Conservation (phyloP, 2,113 vertebrate species). For the Forbesichthys papilliferus region DNA sequence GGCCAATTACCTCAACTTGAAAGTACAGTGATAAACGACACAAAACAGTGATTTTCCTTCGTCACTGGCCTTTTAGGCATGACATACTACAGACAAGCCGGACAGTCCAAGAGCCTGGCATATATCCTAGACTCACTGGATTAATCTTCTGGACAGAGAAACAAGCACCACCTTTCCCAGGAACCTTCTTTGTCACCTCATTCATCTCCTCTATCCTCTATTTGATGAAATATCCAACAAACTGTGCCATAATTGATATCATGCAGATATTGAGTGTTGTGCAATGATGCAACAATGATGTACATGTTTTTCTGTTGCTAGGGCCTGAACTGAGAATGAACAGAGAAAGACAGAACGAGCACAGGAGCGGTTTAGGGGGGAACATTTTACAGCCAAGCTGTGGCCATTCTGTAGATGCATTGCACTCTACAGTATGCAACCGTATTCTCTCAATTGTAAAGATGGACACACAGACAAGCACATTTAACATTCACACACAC, state of each 20-base stretch:
- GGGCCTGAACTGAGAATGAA: conserved; percentile 51
- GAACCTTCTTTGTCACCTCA: conserved; percentile 36
- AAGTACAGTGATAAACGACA: conserved; percentile 2
- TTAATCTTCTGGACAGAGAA: conserved; percentile 15
- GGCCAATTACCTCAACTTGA: background rate
- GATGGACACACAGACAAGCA: background rate
- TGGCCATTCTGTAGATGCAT: background rate
- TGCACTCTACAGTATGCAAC: background rate
- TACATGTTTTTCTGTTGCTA: conserved; percentile 72
- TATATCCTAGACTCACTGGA: conserved; percentile 13
- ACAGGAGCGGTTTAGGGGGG: conserved; percentile 13
- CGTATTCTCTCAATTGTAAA: conserved; percentile 10
- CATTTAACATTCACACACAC: conserved; percentile 1
- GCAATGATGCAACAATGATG: background rate
- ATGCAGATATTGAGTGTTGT: conserved; percentile 49
- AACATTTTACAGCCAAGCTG: conserved; percentile 21
- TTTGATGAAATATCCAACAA: conserved; percentile 60
- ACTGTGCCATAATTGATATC: conserved; percentile 55
- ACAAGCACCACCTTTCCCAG: conserved; percentile 44
- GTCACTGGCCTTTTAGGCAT: conserved; percentile 27
- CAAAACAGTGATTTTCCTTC: background rate
- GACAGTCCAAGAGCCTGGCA: background rate
- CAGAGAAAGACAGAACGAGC: conserved; percentile 24
- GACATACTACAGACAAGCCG: conserved; percentile 26
- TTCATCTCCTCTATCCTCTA: conserved; percentile 53